Percentiles rank a stretch among this genome's conserved stretches.
phyloP scores from a whole-genome alignment of 2,888 invertebrate species.

The Volucella inanis region DNA sequence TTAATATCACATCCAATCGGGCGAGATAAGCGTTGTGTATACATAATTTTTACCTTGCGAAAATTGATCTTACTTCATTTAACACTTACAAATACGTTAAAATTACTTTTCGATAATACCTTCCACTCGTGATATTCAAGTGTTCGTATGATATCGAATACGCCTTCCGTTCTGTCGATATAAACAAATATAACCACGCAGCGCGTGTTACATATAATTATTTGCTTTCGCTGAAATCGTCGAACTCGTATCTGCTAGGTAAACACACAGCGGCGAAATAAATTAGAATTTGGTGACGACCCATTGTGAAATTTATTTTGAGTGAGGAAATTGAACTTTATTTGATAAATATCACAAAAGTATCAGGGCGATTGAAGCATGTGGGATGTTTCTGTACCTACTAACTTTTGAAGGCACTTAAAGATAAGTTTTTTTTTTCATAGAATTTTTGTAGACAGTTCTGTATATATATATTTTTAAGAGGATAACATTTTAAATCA shows the following conservation, averaged over 20 bases:
- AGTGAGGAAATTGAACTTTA: conserved; percentile 14
- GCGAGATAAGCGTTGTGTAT: no score
- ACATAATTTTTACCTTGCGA: no score
- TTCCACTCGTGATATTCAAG: background rate
- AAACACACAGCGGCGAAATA: conserved; percentile 25
- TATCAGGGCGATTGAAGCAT: background rate
- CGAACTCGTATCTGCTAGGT: conserved; percentile 39
- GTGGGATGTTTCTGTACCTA: background rate
- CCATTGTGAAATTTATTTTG: conserved; percentile 16
- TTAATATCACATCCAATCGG: no score
- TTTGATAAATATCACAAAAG: conserved; percentile 32
- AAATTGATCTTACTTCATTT: background rate
- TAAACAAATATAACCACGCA: conserved; percentile 49
- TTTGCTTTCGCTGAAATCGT: conserved; percentile 54
- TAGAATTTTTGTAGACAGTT: no score
- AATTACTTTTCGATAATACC: conserved; percentile 21
- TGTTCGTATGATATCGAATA: conserved; percentile 3
- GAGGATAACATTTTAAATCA: no score
- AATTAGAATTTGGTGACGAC: conserved; percentile 33
- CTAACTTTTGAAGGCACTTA: background rate
- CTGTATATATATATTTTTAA: no score
- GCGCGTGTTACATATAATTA: conserved; percentile 52
- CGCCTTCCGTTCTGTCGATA: conserved; percentile 20
- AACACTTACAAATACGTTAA: background rate
- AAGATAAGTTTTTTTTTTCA: no score